Conservation (phyloP, 2,888 invertebrate genomes). For the Chaitophorus viminalis region DNA sequence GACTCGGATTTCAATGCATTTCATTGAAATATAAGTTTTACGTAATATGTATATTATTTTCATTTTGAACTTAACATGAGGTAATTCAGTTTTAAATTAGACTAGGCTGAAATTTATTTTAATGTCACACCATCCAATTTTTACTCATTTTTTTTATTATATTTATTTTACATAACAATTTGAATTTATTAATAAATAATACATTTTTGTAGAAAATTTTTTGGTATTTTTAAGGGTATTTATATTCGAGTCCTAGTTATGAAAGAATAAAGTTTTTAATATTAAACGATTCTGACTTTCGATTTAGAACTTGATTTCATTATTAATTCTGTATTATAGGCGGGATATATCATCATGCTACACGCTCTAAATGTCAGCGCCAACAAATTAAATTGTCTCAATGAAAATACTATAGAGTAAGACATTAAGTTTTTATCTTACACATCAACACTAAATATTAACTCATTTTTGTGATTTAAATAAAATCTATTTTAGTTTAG, state of each 20-base stretch:
- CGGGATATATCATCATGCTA: slow-evolving; percentile 52
- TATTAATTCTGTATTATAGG: slow-evolving; percentile 20
- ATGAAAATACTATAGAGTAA: slow-evolving; percentile 40
- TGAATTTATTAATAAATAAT: too few species aligned
- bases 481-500: slow-evolving; percentile 48
- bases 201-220: too few species aligned
- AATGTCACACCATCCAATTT: too few species aligned
- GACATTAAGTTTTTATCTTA: not conserved
- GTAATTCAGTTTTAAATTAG: too few species aligned
- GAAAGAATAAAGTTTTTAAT: not conserved
- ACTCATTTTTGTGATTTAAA: not conserved
- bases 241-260: not conserved
- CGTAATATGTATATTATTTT: too few species aligned
- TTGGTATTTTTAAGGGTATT: too few species aligned
- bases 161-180: too few species aligned
- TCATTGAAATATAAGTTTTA: too few species aligned
- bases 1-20: too few species aligned
- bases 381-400: slow-evolving; percentile 21
- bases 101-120: too few species aligned
- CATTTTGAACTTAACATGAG: too few species aligned
- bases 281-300: not conserved
- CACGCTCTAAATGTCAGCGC: slow-evolving; percentile 56
- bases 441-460: not conserved
- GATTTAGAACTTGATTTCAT: not conserved
- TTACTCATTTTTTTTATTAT: too few species aligned